A percentile compares a stretch with the other conserved stretches of the same genome.
phyloP scores from a whole-genome alignment of 2,797 vertebrate species.

The Anguilla marmorata region DNA sequence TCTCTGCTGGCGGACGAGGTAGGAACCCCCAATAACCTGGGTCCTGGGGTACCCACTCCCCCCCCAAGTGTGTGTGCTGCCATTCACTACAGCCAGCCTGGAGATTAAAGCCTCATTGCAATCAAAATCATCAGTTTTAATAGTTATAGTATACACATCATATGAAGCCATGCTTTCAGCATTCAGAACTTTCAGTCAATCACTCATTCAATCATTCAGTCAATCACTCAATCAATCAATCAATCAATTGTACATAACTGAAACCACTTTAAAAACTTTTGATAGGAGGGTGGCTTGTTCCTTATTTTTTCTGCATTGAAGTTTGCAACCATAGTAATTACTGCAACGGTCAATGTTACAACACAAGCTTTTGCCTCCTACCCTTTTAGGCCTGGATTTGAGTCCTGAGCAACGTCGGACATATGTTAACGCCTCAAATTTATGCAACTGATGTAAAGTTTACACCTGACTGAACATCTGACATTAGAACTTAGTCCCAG shows the following conservation, averaged over 20 bases:
- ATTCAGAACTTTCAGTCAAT: neutral
- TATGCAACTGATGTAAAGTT: neutral
- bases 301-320: neutral
- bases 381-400: too few species aligned
- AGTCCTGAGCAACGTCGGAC: too few species aligned
- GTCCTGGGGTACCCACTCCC: neutral
- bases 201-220: too few species aligned
- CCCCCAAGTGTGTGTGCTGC: neutral
- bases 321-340: neutral
- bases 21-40: constrained; percentile 26
- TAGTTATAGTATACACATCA: neutral
- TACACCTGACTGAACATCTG: neutral
- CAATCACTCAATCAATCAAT: neutral
- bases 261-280: neutral
- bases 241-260: neutral
- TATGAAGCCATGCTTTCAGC: neutral
- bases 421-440: too few species aligned
- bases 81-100: neutral
- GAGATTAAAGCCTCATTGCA: too few species aligned
- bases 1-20: constrained; percentile 95
- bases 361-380: too few species aligned
- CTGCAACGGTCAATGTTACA: neutral
- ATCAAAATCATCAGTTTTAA: too few species aligned
- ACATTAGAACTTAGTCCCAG: neutral
- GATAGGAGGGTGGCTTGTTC: too few species aligned